A percentile compares a stretch with the other conserved stretches of the same genome.
Evolutionary conservation across 2,113 vertebrate species (phyloP).

Genomic region (Eira barbara): DNA sequence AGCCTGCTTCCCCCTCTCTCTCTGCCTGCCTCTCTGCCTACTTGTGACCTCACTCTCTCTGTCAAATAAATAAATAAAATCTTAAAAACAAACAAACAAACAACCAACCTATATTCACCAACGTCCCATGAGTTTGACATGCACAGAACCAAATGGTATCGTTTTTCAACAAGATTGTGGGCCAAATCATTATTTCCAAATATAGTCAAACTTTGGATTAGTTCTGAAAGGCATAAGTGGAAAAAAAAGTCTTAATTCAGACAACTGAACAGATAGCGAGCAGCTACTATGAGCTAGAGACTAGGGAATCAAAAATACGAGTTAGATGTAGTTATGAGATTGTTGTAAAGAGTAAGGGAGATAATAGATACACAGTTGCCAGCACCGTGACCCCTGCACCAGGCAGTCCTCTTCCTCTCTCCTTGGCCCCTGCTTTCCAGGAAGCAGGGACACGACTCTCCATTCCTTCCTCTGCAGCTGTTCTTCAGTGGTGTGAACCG

Average conservation of each 20-base stretch:
- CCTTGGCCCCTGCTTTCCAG: too few species aligned
- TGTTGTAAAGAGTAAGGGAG: not conserved
- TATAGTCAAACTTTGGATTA: not conserved
- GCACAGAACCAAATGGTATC: not conserved
- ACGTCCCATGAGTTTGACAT: not conserved
- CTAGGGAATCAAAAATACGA: not conserved
- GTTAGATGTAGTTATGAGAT: too few species aligned
- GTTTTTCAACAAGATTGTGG: not conserved
- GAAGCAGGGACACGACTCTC: rapidly evolving
- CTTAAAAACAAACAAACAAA: too few species aligned
- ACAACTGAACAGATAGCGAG: too few species aligned
- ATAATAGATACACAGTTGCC: rapidly evolving
- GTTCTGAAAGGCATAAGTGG: not conserved
- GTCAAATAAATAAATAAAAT: too few species aligned
- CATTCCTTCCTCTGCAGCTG: rapidly evolving
- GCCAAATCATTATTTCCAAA: not conserved
- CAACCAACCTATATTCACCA: not conserved
- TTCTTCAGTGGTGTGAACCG: too few species aligned
- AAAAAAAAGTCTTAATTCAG: not conserved
- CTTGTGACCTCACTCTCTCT: too few species aligned
- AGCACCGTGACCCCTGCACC: rapidly evolving
- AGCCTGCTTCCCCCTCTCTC: too few species aligned
- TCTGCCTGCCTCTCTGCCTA: too few species aligned
- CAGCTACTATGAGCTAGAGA: not conserved
- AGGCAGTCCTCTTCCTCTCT: rapidly evolving